Evolutionary conservation across 2,797 vertebrate species (phyloP).

Genomic region (Epinephelus malabaricus): DNA sequence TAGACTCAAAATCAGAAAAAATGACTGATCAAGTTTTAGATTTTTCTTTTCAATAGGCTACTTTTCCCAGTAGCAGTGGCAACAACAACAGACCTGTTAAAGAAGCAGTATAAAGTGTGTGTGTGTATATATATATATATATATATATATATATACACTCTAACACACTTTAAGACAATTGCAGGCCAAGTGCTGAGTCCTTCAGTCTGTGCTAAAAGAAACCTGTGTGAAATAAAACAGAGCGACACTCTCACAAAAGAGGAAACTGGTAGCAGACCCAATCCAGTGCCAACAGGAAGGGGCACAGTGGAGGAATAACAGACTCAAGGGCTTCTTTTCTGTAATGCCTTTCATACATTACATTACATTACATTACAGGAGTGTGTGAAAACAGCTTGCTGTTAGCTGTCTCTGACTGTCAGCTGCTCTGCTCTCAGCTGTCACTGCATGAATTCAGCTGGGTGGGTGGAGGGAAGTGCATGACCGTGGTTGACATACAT

Average conservation of each 20-base stretch:
- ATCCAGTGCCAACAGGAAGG: conserved; percentile 31
- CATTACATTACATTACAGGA: no score
- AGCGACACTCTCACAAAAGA: conserved; percentile 12
- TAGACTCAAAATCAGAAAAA: neutral
- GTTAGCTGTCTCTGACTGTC: neutral
- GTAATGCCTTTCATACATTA: neutral
- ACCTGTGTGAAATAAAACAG: conserved; percentile 34
- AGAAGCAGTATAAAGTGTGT: neutral
- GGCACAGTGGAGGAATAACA: conserved; percentile 35
- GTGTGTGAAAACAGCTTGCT: conserved; percentile 4
- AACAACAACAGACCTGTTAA: neutral
- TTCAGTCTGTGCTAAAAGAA: neutral
- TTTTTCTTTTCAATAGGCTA: neutral
- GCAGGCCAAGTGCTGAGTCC: conserved; percentile 4
- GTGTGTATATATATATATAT: neutral
- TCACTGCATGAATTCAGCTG: neutral
- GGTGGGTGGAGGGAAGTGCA: neutral
- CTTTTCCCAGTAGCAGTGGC: neutral
- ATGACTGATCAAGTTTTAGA: neutral
- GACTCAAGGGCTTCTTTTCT: neutral
- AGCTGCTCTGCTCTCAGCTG: conserved; percentile 7
- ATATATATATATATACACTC: neutral
- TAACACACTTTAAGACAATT: neutral
- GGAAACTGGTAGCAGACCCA: conserved; percentile 20
- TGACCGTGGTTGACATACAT: neutral